Base-by-base conservation (phyloP, 2,797 vertebrate species). In the Gallinago solitaria region DNA sequence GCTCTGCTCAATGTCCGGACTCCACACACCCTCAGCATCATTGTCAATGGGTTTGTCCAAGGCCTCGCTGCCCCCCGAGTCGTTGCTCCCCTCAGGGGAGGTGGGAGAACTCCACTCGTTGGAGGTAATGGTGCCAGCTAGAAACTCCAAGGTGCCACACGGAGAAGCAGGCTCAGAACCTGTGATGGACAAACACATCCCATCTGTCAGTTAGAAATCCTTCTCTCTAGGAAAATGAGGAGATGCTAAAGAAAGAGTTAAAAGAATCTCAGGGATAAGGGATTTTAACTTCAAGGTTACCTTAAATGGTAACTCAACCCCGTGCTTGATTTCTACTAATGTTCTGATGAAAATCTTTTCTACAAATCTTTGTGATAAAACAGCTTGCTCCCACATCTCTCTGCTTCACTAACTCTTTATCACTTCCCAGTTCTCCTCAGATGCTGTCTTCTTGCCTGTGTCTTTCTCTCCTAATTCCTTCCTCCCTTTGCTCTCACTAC, bases 21-120 rank as follows among this genome's bases (percentile, higher is more conserved):
- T 99, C 99, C 99, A 99, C 91, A 99, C 99, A 0, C 99, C 99
- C 98, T 99, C 99, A 0, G 99, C 99, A 37, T 99, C 99, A 51
- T 99, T 99, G 97, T 99, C 99, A 79, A 99, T 98, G 95, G 98
- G 98, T 97, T 99, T 99, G 97, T 99, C 99, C 97, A 98, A 97
- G 48, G 98, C 98, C 64, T 98, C 98, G 9, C 99, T 99, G 89
- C 98, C 98, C 97, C 99, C 98, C 64, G 99, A 99, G 97, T 99
- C 98, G 80, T 98, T 99, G 98, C 98, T 98, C 98, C 98, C 99
- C 99, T 98, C 98, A 64, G 99, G 99, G 98, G 99, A 99, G 99
- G 98, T 98, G 96, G 99, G 98, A 96, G 98, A 98, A 97, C 98
- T 98, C 99, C 99, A 99, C 98, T 99, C 99, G 50, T 99, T 98